Base-by-base conservation (phyloP, 2,113 vertebrate species). In the Fregata magnificens region DNA sequence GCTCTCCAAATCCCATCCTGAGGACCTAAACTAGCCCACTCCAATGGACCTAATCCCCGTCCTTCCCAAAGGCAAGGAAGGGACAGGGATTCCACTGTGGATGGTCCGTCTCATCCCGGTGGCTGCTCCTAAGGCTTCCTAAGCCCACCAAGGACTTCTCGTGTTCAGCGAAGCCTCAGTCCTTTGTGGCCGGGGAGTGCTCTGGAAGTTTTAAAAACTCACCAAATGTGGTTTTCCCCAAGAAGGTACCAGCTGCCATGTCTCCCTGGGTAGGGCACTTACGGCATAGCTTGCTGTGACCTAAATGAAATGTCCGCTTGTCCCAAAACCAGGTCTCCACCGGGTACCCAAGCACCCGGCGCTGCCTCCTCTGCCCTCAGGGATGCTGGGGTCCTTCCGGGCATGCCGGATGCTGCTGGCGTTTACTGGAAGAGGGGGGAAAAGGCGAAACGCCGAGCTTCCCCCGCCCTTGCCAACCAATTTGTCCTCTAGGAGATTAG, bases 401-500 rank as follows among this genome's bases (percentile, higher is more conserved):
- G 3, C 40, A 2, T 44, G 26, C 47, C 1, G 28, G 12, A 18
- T 58, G 70, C 50, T 89, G 59, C 73, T 90, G 69, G 28, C 1
- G 1, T 80, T 82, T 82, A 40, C 49, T 3, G 5, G 42, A 65
- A 56, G n/a, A 92, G 53, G 36, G 53, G 82, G 55, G 34, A 82
- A 78, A 86, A 89, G n/a, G 67, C 29, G 3, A 82, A 85, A 63
- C 1, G 2, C 28, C 0, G 5, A 53, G 49, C n/a, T 79, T 82
- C 11, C 45, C 73, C 67, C 59, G 38, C 16, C 17, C 32, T 61
- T 4, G 0, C 53, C 87, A 56, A 8, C 58, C 0, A 0, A 38
- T 86, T 93, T 93, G 84, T 93, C 78, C 96, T 97, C 42, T 40
- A 58, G 67, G 71, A 84, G 97, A 96, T 97, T 96, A 95, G 74